Conservation (phyloP, 2,113 vertebrate species). For the Percopsis transmontana region DNA sequence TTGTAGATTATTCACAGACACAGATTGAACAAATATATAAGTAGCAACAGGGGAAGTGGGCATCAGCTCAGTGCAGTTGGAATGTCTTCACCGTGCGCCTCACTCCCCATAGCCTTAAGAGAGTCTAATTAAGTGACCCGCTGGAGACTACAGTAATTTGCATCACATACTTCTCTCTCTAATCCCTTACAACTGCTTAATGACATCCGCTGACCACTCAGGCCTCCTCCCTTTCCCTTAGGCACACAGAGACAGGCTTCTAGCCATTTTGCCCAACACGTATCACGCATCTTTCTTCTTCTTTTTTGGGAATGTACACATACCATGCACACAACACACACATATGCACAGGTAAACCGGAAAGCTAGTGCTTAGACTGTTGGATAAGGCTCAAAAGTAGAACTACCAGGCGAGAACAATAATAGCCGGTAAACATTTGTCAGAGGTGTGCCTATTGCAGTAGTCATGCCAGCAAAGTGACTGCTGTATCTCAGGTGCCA, state of each 20-base stretch:
- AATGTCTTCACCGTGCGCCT: slow-evolving; percentile 5
- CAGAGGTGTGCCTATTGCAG: slow-evolving; percentile 8
- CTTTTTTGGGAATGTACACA: neutral
- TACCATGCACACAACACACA: no score
- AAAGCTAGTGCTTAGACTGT: no score
- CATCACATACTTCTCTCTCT: slow-evolving; percentile 44
- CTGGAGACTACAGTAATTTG: slow-evolving; percentile 41
- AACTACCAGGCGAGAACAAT: slow-evolving; percentile 15
- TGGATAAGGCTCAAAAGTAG: no score
- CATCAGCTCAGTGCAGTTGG: neutral
- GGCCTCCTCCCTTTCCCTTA: slow-evolving; percentile 16
- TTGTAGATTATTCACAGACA: neutral
- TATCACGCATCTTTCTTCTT: neutral
- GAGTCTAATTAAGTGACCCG: slow-evolving; percentile 42
- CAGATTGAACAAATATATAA: neutral
- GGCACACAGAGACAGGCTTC: slow-evolving; percentile 4
- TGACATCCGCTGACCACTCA: slow-evolving; percentile 43
- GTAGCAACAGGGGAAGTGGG: neutral
- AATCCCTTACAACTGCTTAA: slow-evolving; percentile 45
- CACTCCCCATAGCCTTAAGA: slow-evolving; percentile 13
- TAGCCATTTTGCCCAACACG: slow-evolving; percentile 2
- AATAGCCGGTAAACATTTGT: slow-evolving; percentile 43
- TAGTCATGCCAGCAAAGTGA: slow-evolving; percentile 25
- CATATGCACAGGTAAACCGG: neutral
- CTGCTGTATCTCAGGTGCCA: slow-evolving; percentile 51